These are phyloP conservation scores for Julus scanicus DNA, from an alignment of 2,888 invertebrate species.

Conservation along the genomic window DNA sequence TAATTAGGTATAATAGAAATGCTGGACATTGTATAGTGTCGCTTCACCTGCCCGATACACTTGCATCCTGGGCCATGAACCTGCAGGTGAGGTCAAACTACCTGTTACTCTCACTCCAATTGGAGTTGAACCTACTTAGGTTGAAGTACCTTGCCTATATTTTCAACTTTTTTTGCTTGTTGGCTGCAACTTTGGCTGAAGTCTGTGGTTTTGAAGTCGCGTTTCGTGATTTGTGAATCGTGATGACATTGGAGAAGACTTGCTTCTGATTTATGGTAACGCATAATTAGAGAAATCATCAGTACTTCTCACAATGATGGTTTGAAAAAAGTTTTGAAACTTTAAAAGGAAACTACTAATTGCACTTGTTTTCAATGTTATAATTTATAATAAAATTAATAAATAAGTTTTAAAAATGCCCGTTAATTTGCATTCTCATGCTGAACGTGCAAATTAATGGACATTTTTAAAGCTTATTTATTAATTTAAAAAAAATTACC, in stretches of 20 bases:
- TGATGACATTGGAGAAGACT: not conserved
- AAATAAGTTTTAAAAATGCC: too few relatives aligned
- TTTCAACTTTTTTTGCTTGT: not conserved
- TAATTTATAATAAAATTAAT: too few relatives aligned
- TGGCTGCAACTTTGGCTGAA: not conserved
- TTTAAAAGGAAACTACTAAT: too few relatives aligned
- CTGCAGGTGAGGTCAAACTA: slow-evolving; percentile 47
- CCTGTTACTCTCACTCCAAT: slow-evolving; percentile 40
- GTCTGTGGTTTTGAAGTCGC: not conserved
- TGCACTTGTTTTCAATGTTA: too few relatives aligned
- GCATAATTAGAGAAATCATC: too few relatives aligned
- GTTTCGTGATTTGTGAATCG: not conserved
- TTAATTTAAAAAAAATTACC: too few relatives aligned
- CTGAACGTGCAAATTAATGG: too few relatives aligned
- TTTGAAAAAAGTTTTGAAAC: too few relatives aligned
- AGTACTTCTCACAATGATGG: too few relatives aligned
- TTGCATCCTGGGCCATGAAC: slow-evolving; percentile 41
- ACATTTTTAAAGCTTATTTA: too few relatives aligned
- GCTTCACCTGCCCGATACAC: not conserved
- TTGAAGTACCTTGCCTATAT: not conserved
- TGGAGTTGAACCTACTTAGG: not conserved
- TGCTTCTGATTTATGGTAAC: not conserved
- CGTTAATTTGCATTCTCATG: too few relatives aligned
- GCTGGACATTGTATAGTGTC: not conserved
- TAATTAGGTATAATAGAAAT: not conserved